Conservation (phyloP, 1,140 invertebrate genomes). For the Scaptodrosophila lebanonensis region DNA sequence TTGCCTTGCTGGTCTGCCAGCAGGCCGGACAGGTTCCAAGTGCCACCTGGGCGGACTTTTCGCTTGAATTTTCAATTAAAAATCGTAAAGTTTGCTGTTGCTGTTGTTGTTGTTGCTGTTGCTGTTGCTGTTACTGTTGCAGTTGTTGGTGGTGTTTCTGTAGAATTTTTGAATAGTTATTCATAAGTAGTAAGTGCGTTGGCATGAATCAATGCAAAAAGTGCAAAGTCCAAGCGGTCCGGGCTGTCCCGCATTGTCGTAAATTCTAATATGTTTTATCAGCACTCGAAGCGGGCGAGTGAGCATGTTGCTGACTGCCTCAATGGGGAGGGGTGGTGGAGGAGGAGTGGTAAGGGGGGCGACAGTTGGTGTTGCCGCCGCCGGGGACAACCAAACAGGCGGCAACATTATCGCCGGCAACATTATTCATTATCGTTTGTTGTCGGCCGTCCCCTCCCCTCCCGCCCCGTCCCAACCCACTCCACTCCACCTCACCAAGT, state of each 20-base stretch:
- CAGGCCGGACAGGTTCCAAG: background rate
- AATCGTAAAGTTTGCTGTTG: slow-evolving; percentile 16
- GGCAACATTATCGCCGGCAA: slow-evolving; percentile 64
- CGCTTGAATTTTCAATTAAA: slow-evolving; percentile 65
- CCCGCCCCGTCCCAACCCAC: background rate
- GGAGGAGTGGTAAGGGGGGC: background rate
- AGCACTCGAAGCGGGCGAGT: slow-evolving; percentile 5
- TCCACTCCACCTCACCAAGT: slow-evolving; percentile 44
- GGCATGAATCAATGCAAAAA: slow-evolving; percentile 59
- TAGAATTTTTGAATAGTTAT: slow-evolving; percentile 58
- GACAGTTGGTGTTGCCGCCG: slow-evolving; percentile 47
- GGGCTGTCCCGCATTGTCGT: slow-evolving; percentile 17
- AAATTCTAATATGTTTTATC: slow-evolving; percentile 33
- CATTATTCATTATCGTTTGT: slow-evolving; percentile 67
- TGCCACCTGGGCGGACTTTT: slow-evolving; percentile 24
- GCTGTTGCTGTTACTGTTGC: slow-evolving; percentile 8
- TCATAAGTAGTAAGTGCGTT: slow-evolving; percentile 49
- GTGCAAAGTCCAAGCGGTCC: slow-evolving; percentile 49
- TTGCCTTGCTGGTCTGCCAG: background rate
- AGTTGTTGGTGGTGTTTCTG: slow-evolving; percentile 2
- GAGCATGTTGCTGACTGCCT: slow-evolving; percentile 2
- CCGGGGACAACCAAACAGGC: slow-evolving; percentile 36
- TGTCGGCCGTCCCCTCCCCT: slow-evolving; percentile 12
- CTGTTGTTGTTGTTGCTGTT: slow-evolving; percentile 3
- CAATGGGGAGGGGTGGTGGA: background rate